These are phyloP conservation scores for Andrena praecox DNA, from an alignment of 2,888 invertebrate species.

Conservation along the genomic window DNA sequence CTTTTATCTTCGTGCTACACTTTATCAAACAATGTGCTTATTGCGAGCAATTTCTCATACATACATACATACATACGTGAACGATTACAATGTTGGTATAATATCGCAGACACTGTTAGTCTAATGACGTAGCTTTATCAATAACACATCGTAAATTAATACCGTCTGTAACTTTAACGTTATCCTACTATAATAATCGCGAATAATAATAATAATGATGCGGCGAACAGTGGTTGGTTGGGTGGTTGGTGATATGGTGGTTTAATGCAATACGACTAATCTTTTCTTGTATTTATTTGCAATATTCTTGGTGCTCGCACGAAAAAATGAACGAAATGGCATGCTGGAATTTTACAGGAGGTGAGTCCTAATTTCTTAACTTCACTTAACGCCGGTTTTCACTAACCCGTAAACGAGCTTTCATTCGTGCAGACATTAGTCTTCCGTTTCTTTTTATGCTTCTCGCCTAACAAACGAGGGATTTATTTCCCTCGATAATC, in stretches of 20 bases:
- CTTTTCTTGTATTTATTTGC: constrained; percentile 84
- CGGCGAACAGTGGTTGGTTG: constrained; percentile 75
- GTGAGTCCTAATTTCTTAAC: constrained; percentile 84
- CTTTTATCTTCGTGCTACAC: neutral
- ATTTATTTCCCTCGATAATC: neutral
- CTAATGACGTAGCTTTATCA: constrained; percentile 57
- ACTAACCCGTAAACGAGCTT: constrained; percentile 30
- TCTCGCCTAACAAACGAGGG: constrained; percentile 6
- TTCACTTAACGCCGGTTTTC: constrained; percentile 67
- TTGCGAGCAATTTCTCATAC: constrained; percentile 27
- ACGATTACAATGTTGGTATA: constrained; percentile 22
- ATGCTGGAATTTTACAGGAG: constrained; percentile 84
- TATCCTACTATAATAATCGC: constrained; percentile 48
- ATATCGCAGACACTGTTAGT: constrained; percentile 30
- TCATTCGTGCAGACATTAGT: neutral
- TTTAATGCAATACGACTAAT: constrained; percentile 82
- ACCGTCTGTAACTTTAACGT: constrained; percentile 42
- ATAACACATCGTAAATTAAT: constrained; percentile 64
- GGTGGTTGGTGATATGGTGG: constrained; percentile 77
- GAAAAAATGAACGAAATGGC: constrained; percentile 83
- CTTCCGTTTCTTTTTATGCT: neutral
- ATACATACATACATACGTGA: constrained; percentile 19
- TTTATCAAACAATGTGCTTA: neutral
- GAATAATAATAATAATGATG: constrained; percentile 51
- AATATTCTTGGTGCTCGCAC: constrained; percentile 85